phyloP scores from a whole-genome alignment of 92 coral and sea anemone species.

The Palythoa caribaeorum region DNA sequence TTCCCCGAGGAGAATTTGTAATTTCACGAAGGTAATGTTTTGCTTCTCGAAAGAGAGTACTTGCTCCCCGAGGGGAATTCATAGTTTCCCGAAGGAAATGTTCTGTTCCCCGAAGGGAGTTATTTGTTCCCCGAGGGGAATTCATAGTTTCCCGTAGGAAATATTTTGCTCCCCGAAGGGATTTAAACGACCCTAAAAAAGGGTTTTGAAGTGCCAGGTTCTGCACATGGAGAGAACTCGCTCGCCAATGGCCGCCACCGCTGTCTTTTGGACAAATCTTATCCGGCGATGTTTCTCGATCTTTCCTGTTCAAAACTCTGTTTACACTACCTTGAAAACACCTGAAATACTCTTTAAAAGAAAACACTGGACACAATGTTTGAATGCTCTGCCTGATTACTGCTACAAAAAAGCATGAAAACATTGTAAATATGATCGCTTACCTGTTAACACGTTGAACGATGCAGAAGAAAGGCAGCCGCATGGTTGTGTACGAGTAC shows the following conservation, averaged over 20 bases:
- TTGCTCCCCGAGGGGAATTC: neutral
- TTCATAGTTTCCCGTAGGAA: conserved; percentile 12
- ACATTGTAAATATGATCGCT: conserved; percentile 34
- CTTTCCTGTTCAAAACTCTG: conserved; percentile 35
- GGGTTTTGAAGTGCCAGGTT: conserved; percentile 35
- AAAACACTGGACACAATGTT: conserved; percentile 35
- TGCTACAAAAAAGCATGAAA: conserved; percentile 34
- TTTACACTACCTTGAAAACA: conserved; percentile 34
- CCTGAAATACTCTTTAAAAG: conserved; percentile 34
- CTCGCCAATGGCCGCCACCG: conserved; percentile 40
- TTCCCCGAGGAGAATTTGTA: conserved; percentile 22
- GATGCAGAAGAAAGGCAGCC: conserved; percentile 36
- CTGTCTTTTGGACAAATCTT: conserved; percentile 35
- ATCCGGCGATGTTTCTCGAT: conserved; percentile 37
- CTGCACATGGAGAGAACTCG: conserved; percentile 37
- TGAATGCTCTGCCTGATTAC: conserved; percentile 36
- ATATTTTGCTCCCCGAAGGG: conserved; percentile 29
- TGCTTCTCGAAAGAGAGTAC: conserved; percentile 24
- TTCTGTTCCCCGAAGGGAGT: conserved; percentile 16
- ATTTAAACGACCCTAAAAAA: conserved; percentile 32
- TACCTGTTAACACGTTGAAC: conserved; percentile 35
- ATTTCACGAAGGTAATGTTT: conserved; percentile 25
- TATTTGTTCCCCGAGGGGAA: conserved; percentile 31
- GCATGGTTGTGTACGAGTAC: conserved; percentile 34
- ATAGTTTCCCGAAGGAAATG: conserved; percentile 16